Percentiles rank a stretch among this genome's conserved stretches.
These are phyloP conservation scores for Babyrousa celebensis DNA, from an alignment of 2,797 vertebrate species.

Conservation along the genomic window DNA sequence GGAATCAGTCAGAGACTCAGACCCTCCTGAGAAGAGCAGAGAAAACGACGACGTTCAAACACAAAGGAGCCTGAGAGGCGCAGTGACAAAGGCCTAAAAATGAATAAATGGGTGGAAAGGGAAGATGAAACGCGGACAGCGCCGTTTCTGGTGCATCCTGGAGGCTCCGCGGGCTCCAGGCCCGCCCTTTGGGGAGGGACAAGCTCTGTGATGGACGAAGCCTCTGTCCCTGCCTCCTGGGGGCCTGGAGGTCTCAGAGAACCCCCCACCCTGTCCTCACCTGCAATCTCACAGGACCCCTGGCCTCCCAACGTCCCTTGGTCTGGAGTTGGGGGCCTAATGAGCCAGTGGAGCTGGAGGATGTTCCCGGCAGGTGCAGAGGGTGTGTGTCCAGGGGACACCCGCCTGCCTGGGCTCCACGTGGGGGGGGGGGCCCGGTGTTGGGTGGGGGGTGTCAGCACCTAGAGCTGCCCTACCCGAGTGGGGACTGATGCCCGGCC, in stretches of 20 bases:
- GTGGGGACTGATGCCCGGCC: not conserved
- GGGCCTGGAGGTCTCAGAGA: not conserved
- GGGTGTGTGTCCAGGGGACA: accelerated
- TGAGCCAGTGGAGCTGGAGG: not conserved
- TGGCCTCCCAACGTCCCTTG: not conserved
- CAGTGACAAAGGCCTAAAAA: not conserved
- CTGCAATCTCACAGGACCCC: accelerated
- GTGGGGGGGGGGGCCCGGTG: no score
- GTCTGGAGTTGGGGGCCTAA: no score
- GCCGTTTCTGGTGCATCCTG: accelerated
- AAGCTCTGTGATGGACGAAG: not conserved
- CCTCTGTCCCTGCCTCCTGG: no score
- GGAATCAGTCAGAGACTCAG: constrained; percentile 63
- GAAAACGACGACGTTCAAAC: not conserved
- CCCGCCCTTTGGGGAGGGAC: not conserved
- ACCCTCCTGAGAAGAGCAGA: not conserved
- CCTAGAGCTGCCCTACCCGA: not conserved
- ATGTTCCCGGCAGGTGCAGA: accelerated
- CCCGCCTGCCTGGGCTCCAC: accelerated
- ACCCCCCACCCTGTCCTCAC: accelerated
- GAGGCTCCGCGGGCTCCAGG: not conserved
- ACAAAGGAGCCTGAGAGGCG: not conserved
- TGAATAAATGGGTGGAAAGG: not conserved
- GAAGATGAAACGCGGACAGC: not conserved
- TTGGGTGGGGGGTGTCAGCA: accelerated